Evolutionary conservation across 2,113 vertebrate species (phyloP), one percentile per base, ranked within the genome.

Genomic region (Telmatochromis brichardi): DNA sequence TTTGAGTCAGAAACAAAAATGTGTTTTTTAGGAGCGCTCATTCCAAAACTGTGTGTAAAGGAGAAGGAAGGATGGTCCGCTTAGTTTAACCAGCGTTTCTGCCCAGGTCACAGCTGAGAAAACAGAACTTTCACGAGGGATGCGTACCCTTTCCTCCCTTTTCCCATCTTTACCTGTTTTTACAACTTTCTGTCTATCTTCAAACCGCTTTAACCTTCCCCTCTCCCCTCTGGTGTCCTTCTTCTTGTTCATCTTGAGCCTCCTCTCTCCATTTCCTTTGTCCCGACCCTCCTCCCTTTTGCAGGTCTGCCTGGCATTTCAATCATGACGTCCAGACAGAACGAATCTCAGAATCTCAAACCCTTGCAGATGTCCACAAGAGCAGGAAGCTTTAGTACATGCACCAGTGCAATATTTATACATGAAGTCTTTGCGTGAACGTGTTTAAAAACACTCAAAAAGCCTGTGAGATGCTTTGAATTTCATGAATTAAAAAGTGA

Each of bases 81-180:
- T 88, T 81, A 86, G 54, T 51, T 71, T 81, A 55, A 35, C 50
- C 68, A 81, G 86, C 78, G 51, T 89, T 87, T 84, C 53, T 85
- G 71, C 81, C 89, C 55, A 26, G 37, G 84, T 91, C 83, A 85
- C 80, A 93, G 91, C 92, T 94, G 91, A 94, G 80, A 94, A 92
- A 95, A 91, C 92, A 90, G 89, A 92, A 82, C 86, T 91, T 93
- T 92, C 90, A 92, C 89, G 85, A 89, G 85, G 65, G 88, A 90
- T 86, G 83, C 60, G 54, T 89, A 84, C 53, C 80, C 87, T 71
- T 50, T 58, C n/a, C 80, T 86, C 81, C 82, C 33, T 50, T 86
- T 51, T 17, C 42, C 84, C 55, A 6, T 15, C 37, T 88, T 57
- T 89, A 54, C 86, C 86, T 82, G 80, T 92, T 88, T 88, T 89